Evolutionary conservation across 2,888 invertebrate species (phyloP).

Genomic region (Apotomis turbidana): DNA sequence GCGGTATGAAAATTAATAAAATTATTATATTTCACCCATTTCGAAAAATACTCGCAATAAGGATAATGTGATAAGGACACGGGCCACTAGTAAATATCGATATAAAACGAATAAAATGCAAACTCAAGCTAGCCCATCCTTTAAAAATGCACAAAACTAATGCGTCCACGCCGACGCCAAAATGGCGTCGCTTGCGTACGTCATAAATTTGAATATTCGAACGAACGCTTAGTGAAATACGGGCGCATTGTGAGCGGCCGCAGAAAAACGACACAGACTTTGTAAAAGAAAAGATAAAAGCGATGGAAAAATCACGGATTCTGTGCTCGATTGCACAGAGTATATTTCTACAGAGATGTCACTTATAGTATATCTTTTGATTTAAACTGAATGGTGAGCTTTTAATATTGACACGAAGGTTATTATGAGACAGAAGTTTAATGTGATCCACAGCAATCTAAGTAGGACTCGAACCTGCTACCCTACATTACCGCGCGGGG

Average conservation of each 20-base stretch:
- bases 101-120: not conserved
- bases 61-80: no score
- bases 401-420: no score
- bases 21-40: no score
- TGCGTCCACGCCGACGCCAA: conserved; percentile 38
- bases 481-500: no score
- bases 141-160: conserved; percentile 27
- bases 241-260: conserved; percentile 73
- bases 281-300: conserved; percentile 51
- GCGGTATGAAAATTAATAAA: no score
- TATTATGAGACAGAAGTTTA: no score
- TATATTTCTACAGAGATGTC: conserved; percentile 10
- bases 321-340: conserved; percentile 45
- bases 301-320: conserved; percentile 68
- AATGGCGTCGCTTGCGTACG: conserved; percentile 56
- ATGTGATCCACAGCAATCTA: no score
- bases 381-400: no score
- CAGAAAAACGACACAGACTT: conserved; percentile 52
- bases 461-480: no score
- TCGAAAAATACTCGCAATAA: no score
- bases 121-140: not conserved
- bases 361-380: not conserved
- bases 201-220: conserved; percentile 81
- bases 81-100: no score
- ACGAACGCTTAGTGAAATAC: conserved; percentile 76